Evolutionary conservation across 2,888 invertebrate species (phyloP), one percentile per base, ranked within the genome.

Genomic region (Ormyrus pomaceus): DNA sequence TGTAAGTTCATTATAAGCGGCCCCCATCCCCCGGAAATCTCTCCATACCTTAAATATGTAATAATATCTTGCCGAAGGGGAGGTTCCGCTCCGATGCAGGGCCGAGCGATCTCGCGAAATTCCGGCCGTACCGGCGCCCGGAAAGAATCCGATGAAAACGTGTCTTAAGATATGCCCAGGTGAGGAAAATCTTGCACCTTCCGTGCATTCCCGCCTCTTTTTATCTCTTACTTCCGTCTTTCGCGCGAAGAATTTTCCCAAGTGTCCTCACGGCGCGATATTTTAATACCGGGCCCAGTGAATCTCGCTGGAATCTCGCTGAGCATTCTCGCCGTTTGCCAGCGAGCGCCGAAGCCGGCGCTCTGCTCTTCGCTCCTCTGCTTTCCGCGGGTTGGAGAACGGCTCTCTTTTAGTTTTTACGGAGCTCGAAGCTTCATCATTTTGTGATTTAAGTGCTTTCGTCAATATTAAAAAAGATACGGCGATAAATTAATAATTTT

Each of bases 211-310:
- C 9, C 34, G 9, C 5, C 58, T 46, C 74, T 80, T 80, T 76
- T 76, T 76, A 72, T 68, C 56, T 75, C 77, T 66, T 74, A 82
- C 69, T 80, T 59, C 76, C 75, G 81, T 76, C 69, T 70, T 79
- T 76, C 72, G 75, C 59, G 68, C 72, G 69, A 65, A 74, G 84
- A 84, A 85, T 84, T 84, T 82, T 73, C 34, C 34, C 68, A 74
- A 84, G 82, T 83, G 78, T 82, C 71, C 64, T 81, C 75, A 69
- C 82, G 82, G 83, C 82, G 84, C 85, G 85, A 87, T 87, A 87
- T 88, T 88, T 88, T 86, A 87, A 88, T 88, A 87, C 86, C 86
- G 84, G 83, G 79, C 82, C 82, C 84, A 87, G 86, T 87, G 87
- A 87, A 88, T 87, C 87, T 87, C 84, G 79, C 56, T 19, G 79